A percentile compares a stretch with the other conserved stretches of the same genome.
Evolutionary conservation across 2,113 vertebrate species (phyloP).

Genomic region (Pterophyllum scalare): DNA sequence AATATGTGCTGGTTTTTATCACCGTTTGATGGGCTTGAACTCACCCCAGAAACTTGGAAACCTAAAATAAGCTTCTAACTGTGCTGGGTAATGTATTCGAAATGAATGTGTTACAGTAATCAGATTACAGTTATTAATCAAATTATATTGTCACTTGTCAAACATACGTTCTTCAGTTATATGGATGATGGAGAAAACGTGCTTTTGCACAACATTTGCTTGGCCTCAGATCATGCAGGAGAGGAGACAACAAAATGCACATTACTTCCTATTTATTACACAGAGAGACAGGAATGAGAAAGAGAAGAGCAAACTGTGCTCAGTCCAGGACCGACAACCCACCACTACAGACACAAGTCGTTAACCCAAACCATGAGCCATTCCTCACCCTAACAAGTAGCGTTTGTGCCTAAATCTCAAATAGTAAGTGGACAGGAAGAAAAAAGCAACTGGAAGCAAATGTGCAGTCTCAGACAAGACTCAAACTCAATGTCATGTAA

Average conservation of each 20-base stretch:
- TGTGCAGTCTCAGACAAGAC: neutral
- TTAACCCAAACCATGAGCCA: neutral
- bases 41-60: neutral
- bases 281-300: neutral
- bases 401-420: neutral
- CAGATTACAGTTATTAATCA: neutral
- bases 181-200: neutral
- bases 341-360: neutral
- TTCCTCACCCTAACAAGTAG: neutral
- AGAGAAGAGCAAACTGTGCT: neutral
- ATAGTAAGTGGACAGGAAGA: neutral
- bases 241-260: neutral
- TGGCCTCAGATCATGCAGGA: neutral
- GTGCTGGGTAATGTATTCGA: neutral
- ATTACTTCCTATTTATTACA: neutral
- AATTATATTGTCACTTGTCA: neutral
- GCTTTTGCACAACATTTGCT: neutral
- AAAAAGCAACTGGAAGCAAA: neutral
- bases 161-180: neutral
- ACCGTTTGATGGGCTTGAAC: neutral
- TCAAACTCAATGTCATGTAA: neutral
- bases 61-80: neutral
- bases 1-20: neutral
- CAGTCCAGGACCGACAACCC: neutral
- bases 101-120: neutral